Percentiles rank a stretch among this genome's conserved stretches.
phyloP scores from a whole-genome alignment of 2,888 invertebrate genomes.

The Chalcis sispes region DNA sequence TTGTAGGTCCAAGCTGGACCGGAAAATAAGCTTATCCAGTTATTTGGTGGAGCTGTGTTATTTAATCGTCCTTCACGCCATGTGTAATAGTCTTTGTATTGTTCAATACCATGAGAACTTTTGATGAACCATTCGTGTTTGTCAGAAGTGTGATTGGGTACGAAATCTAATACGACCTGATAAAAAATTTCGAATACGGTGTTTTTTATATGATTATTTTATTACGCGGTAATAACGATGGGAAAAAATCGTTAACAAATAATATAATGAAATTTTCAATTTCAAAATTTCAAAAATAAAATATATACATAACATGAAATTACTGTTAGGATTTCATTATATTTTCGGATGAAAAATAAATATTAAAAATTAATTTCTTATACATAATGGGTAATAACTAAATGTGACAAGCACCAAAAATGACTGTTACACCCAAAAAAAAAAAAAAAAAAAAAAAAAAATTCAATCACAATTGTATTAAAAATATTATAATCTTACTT shows the following conservation, averaged over 20 bases:
- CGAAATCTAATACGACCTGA: constrained; percentile 82
- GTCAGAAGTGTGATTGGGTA: constrained; percentile 79
- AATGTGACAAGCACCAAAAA: too few species aligned
- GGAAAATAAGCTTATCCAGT: constrained; percentile 78
- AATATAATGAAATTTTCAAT: neutral
- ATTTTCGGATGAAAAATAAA: neutral
- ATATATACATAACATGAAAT: constrained; percentile 2
- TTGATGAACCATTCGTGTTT: constrained; percentile 79
- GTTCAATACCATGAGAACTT: constrained; percentile 67
- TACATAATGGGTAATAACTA: too few species aligned
- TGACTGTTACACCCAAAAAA: too few species aligned
- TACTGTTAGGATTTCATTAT: neutral
- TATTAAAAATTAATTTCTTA: too few species aligned
- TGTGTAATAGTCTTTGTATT: constrained; percentile 78
- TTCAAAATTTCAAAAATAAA: constrained; percentile 66
- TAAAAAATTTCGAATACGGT: too few species aligned
- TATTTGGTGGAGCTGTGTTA: constrained; percentile 71
- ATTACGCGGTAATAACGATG: too few species aligned
- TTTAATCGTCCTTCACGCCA: constrained; percentile 73
- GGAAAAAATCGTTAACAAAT: too few species aligned
- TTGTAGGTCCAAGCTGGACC: constrained; percentile 78
- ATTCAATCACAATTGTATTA: too few species aligned
- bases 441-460: too few species aligned
- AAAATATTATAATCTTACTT: constrained; percentile 71
- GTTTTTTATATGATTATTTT: too few species aligned